A percentile compares a stretch with the other conserved stretches of the same genome.
Conservation (phyloP, 2,113 vertebrate species). For the Ophiodon elongatus region DNA sequence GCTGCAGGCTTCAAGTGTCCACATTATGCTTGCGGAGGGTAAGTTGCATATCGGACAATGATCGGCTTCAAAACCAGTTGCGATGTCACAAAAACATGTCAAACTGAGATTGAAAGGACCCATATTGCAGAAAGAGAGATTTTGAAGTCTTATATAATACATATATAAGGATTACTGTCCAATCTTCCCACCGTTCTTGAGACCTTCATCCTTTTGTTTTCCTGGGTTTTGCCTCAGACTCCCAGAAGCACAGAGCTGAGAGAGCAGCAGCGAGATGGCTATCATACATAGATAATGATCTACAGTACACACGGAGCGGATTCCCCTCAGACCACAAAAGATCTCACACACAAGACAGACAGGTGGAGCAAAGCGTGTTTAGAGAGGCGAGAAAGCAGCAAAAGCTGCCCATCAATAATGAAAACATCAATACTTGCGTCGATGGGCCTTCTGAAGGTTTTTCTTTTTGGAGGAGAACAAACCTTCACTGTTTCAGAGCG, state of each 20-base stretch:
- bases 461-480: background rate
- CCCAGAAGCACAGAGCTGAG: background rate
- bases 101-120: too few relatives aligned
- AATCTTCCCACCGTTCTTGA: background rate
- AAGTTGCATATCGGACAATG: background rate
- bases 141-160: too few relatives aligned
- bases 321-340: background rate
- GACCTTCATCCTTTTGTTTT: background rate
- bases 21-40: background rate
- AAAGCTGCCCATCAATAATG: background rate
- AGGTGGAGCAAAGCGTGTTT: background rate
- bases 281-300: slow-evolving; percentile 2
- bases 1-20: background rate
- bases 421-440: background rate
- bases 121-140: too few relatives aligned
- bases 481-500: background rate
- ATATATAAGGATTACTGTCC: too few relatives aligned
- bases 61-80: too few relatives aligned
- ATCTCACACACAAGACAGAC: background rate
- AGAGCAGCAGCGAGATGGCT: background rate
- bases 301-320: background rate
- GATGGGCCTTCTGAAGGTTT: background rate
- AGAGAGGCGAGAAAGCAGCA: background rate
- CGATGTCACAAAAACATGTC: too few relatives aligned
- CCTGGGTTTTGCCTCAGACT: background rate